A percentile compares a stretch with the other conserved stretches of the same genome.
Conservation (phyloP, 2,888 invertebrate species). For the Junonia oenone region DNA sequence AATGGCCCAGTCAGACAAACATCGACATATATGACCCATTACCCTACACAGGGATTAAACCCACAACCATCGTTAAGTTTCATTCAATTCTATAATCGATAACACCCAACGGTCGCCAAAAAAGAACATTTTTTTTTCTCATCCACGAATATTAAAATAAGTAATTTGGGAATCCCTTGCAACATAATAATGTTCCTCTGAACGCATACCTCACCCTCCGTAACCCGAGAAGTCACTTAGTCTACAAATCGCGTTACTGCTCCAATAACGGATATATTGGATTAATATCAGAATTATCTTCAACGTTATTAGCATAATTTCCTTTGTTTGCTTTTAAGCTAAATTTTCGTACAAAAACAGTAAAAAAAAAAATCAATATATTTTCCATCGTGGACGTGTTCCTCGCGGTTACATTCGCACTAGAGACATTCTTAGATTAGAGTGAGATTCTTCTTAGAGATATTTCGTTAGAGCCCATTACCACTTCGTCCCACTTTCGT, state of each 20-base stretch:
- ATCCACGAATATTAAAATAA: neutral
- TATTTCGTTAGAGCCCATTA: no score
- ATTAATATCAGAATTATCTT: constrained; percentile 43
- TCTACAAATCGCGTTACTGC: constrained; percentile 27
- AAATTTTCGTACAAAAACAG: neutral
- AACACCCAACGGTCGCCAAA: no score
- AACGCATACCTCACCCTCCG: constrained; percentile 16
- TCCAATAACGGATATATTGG: constrained; percentile 27
- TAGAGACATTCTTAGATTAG: no score
- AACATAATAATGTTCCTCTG: neutral
- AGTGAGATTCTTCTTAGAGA: no score
- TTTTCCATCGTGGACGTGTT: no score
- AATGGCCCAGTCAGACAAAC: no score
- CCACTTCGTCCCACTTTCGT: no score
- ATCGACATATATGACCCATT: no score
- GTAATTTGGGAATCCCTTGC: constrained; percentile 3
- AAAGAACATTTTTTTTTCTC: neutral
- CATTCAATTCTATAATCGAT: no score
- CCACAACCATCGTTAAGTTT: no score
- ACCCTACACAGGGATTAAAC: no score
- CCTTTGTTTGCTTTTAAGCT: constrained; percentile 7
- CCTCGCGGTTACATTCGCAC: no score
- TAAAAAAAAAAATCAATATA: neutral
- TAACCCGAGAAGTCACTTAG: constrained; percentile 29
- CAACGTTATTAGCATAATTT: constrained; percentile 5